These are phyloP conservation scores for Grammomys dolichurus DNA, from an alignment of 2,113 vertebrate species.

Conservation along the genomic window DNA sequence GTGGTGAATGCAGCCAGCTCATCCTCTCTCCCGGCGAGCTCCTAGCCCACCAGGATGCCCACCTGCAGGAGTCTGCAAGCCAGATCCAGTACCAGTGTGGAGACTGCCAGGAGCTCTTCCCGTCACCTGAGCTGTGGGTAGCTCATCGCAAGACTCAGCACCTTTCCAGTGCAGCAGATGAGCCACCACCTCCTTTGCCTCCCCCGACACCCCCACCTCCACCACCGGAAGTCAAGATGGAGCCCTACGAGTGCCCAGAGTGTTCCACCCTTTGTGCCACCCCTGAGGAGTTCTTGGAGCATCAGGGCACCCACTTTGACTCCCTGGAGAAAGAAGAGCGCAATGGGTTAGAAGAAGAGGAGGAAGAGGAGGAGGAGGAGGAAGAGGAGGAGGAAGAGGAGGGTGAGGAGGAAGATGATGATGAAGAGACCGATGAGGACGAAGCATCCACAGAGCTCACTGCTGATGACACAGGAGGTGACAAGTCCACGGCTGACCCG, in stretches of 20 bases:
- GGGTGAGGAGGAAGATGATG: slow-evolving; percentile 70
- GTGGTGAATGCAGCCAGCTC: slow-evolving; percentile 92
- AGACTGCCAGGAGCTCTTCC: slow-evolving; percentile 93
- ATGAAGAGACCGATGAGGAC: slow-evolving; percentile 66
- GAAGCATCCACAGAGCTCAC: not conserved
- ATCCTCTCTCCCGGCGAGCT: slow-evolving; percentile 91
- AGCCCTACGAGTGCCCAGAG: slow-evolving; percentile 94
- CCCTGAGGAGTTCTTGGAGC: slow-evolving; percentile 93
- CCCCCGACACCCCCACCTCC: not conserved
- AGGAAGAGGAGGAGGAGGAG: slow-evolving; percentile 87
- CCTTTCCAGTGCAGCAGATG: not conserved
- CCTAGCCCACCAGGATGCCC: slow-evolving; percentile 93
- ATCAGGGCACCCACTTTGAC: slow-evolving; percentile 94
- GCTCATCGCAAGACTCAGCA: slow-evolving; percentile 88
- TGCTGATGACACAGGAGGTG: not conserved
- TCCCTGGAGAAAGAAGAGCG: slow-evolving; percentile 81
- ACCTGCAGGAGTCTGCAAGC: slow-evolving; percentile 88
- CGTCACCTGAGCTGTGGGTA: slow-evolving; percentile 91
- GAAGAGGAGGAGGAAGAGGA: slow-evolving; percentile 77
- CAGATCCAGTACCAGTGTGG: slow-evolving; percentile 94
- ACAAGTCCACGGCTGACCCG: not conserved
- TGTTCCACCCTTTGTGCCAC: slow-evolving; percentile 92
- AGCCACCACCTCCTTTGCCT: not conserved
- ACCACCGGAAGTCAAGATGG: slow-evolving; percentile 78
- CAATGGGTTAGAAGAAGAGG: slow-evolving; percentile 88